Percentiles rank a stretch among this genome's conserved stretches.
phyloP scores from a whole-genome alignment of 2,888 invertebrate genomes.

The Coremacera marginata region DNA sequence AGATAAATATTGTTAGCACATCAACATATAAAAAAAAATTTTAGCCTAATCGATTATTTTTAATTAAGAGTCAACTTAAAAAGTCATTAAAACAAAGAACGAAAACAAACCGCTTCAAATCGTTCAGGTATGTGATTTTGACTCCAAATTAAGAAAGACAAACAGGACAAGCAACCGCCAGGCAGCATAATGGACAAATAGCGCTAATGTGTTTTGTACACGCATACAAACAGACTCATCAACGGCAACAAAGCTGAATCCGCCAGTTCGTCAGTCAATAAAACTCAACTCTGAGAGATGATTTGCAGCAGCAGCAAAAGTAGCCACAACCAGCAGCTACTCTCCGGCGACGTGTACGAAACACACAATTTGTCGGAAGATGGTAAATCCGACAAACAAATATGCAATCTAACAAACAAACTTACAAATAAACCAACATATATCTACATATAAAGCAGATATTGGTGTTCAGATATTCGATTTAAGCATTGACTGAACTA shows the following conservation, averaged over 20 bases:
- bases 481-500: constrained; percentile 4
- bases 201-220: constrained; percentile 31
- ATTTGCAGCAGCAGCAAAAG: background rate
- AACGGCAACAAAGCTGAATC: background rate
- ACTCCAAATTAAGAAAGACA: constrained; percentile 27
- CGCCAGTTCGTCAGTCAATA: background rate
- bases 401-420: constrained; percentile 27
- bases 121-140: constrained; percentile 28
- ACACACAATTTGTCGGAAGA: constrained; percentile 34
- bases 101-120: background rate
- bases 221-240: background rate
- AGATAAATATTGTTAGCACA: too few species aligned
- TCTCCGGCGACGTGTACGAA: background rate
- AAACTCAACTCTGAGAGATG: background rate
- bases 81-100: background rate
- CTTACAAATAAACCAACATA: constrained; percentile 1
- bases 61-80: constrained; percentile 22
- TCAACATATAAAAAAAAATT: background rate
- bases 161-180: constrained; percentile 12
- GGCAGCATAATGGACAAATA: constrained; percentile 32
- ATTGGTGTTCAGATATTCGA: background rate
- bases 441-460: background rate
- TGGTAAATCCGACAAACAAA: constrained; percentile 36
- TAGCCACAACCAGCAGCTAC: constrained; percentile 19
- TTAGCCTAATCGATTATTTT: background rate